Base-by-base conservation (phyloP, 2,888 invertebrate genomes). In the Lepetodrilus schrolli region DNA sequence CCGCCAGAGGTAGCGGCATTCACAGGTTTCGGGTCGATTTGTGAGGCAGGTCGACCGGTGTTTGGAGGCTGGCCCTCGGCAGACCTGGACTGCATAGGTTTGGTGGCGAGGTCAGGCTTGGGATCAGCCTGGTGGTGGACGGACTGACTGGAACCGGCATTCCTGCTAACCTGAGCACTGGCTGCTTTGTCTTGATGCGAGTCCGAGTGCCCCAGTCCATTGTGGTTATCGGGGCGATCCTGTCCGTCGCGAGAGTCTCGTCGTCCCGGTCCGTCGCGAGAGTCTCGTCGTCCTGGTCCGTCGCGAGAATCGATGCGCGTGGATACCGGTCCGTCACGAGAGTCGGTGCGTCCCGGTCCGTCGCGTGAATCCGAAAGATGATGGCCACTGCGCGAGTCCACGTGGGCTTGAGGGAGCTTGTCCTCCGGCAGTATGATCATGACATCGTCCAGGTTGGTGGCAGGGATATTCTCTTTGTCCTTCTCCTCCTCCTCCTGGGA, bases 341-440 rank as follows among this genome's bases (percentile, higher is more conserved):
- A n/a, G n/a, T n/a, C n/a, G n/a, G n/a, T n/a, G n/a, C n/a, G n/a
- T n/a, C n/a, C n/a, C 34, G 66, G 26, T 17, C 30, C 26, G 26
- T 58, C n/a, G 13, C 51, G 70, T 38, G 37, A 21, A 13, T 72
- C 66, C 36, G 21, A 43, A n/a, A 36, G 23, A 65, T 75, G 58
- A 26, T 66, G 71, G 48, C 17, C 23, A 10, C 37, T n/a, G 17
- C 37, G 10, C n/a, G 58, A 21, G 23, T 37, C 26, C n/a, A 20
- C 17, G 5, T 66, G 20, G 20, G 66, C 36, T n/a, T 23, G 20
- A 43, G 48, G 76, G 30, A 73, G 72, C 2, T 73, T 66, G n/a
- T 95, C 96, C 90, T 88, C 87, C 23, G 85, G 80, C 4, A 90
- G 84, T 68, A 83, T 86, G 5, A 91, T 81, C 66, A 84, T 86